Conservation (phyloP, 2,797 vertebrate species). For the Chelidonichthys spinosus region DNA sequence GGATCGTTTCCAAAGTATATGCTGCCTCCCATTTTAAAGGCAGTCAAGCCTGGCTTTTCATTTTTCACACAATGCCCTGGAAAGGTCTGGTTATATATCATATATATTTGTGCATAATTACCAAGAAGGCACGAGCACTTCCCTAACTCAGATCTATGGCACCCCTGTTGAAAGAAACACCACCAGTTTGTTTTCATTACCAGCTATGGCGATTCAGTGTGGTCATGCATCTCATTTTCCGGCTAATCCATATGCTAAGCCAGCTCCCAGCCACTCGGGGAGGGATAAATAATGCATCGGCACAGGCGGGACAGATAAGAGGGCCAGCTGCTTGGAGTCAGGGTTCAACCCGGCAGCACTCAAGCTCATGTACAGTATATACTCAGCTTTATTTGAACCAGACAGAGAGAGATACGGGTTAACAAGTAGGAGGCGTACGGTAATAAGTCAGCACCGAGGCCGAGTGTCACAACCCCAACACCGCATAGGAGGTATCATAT, state of each 20-base stretch:
- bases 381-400: slow-evolving; percentile 4
- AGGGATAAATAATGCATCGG: slow-evolving; percentile 62
- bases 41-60: neutral
- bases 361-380: neutral
- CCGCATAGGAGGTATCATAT: too few relatives aligned
- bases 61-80: slow-evolving; percentile 11
- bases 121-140: neutral
- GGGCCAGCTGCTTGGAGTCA: slow-evolving; percentile 39
- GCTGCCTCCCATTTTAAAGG: neutral
- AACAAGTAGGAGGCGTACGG: neutral
- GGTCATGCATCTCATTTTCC: slow-evolving; percentile 56
- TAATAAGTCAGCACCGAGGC: neutral
- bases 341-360: slow-evolving; percentile 32
- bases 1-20: neutral
- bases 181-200: slow-evolving; percentile 18
- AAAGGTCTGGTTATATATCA: neutral
- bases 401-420: neutral
- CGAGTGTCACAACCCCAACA: neutral
- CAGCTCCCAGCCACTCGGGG: slow-evolving; percentile 39
- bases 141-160: neutral
- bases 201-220: neutral
- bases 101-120: neutral
- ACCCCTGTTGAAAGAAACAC: slow-evolving; percentile 5
- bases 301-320: slow-evolving; percentile 60
- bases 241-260: slow-evolving; percentile 63